Evolutionary conservation across 2,113 vertebrate species (phyloP), one percentile per base, ranked within the genome.

Genomic region (Phaetusa simplex): DNA sequence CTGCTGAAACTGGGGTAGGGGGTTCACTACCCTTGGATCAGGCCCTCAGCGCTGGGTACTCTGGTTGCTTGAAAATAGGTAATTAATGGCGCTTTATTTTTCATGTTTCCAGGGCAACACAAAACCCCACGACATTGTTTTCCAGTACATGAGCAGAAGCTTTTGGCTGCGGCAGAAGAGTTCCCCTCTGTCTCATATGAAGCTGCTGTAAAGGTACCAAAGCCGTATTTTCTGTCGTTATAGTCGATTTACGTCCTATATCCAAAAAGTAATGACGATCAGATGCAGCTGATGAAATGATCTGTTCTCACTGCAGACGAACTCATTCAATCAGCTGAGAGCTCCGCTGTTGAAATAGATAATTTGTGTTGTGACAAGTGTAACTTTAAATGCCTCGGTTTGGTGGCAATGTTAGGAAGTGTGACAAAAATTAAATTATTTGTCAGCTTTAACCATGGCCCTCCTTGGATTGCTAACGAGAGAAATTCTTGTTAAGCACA

Each of bases 291-390:
- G 95, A 72, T 95, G 84, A 40, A 76, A 76, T 45, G 88, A 66
- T 90, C 84, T 87, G 78, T 43, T 96, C 93, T 86, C 71, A 8
- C 32, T 62, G 66, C 82, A 55, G 69, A 79, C 26, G 14, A 90
- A 5, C 89, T 94, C 84, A 19, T 65, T 95, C 96, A 82, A 81
- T 95, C 93, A 81, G 84, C 86, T 38, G 94, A 92, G 92, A 86
- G 87, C 84, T 93, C 64, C 58, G 67, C 89, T 95, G 42, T 79
- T 97, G 84, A 77, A 80, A 90, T 1, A 78, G 93, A 73, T 95
- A 96, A 96, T 96, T 91, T 88, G 80, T 95, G 94, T 95, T 97
- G 92, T 96, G 96, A 95, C 94, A 97, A 91, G 94, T 86, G 87
- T 79, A 73, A 92, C 91, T 90, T 79, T 62, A 89, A 94, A 78